Percentiles rank a stretch among this genome's conserved stretches.
phyloP scores from a whole-genome alignment of 2,113 vertebrate genomes.

The Psilopogon haemacephalus region DNA sequence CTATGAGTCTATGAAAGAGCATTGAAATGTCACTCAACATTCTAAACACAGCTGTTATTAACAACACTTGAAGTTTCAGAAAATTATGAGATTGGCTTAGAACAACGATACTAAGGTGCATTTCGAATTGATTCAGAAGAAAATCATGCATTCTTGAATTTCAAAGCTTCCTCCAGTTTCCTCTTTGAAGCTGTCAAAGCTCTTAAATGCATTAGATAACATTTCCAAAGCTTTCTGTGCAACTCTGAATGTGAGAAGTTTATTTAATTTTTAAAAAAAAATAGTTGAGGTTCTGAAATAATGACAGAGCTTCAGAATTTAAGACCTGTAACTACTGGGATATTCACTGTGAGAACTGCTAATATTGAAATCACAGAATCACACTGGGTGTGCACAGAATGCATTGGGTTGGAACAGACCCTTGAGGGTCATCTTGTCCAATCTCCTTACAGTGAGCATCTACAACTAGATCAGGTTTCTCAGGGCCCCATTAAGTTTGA shows the following conservation, averaged over 20 bases:
- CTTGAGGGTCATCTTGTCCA: too few species aligned
- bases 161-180: not conserved
- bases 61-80: not conserved
- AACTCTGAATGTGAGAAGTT: not conserved
- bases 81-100: not conserved
- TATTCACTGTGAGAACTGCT: not conserved
- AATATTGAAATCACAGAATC: not conserved
- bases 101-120: not conserved
- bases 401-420: too few species aligned
- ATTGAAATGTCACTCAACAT: not conserved
- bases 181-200: not conserved
- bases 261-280: too few species aligned
- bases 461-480: too few species aligned
- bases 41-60: not conserved
- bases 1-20: not conserved
- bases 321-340: not conserved
- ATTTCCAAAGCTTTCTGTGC: not conserved
- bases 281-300: not conserved
- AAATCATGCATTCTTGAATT: not conserved
- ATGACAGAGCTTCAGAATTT: not conserved
- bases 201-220: not conserved
- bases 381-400: too few species aligned
- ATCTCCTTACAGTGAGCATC: too few species aligned
- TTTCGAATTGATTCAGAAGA: not conserved
- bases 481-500: too few species aligned